Evolutionary conservation across 2,888 invertebrate species (phyloP), one percentile per base, ranked within the genome.

Genomic region (Leptarthrus brevirostris): DNA sequence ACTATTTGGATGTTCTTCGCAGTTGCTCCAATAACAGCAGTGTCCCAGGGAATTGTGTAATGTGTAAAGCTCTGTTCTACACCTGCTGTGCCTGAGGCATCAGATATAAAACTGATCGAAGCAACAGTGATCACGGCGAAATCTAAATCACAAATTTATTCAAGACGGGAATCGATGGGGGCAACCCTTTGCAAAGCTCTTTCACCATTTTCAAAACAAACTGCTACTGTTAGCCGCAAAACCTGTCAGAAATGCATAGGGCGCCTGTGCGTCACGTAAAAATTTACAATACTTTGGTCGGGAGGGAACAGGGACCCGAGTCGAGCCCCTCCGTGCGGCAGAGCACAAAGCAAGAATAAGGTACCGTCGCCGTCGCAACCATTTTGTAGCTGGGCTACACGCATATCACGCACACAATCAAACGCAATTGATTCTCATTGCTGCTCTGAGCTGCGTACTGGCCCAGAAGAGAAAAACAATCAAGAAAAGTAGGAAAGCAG

Each of bases 141-240:
- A 49, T 6, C 18, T 14, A 49, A 49, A 49, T 20, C 3, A n/a
- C 54, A 24, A 10, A 54, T 24, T 44, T 14, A 12, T 14, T 16
- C 26, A 20, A 44, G 49, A 14, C 20, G 5, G 34, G 34, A 30
- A 30, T 52, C 34, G 30, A 52, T 12, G 34, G 22, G n/a, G 47
- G 64, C 64, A 66, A 66, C 64, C 64, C 52, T 52, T 69, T 69
- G 18, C n/a, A 52, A 8, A 16, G n/a, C 69, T 52, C 20, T 18
- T 3, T 61, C 69, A 69, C 69, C 69, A 69, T 69, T 69, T 69
- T 69, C 69, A 69, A 69, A 69, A 52, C 69, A 34, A 52, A 52
- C 49, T 56, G 47, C 30, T 30, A 30, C 8, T n/a, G n/a, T 10
- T 47, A 47, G 26, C 66, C 66, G 22, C 44, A 64, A 54, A 8